Evolutionary conservation across 2,113 vertebrate species (phyloP).

Genomic region (Nothoprocta pentlandii): DNA sequence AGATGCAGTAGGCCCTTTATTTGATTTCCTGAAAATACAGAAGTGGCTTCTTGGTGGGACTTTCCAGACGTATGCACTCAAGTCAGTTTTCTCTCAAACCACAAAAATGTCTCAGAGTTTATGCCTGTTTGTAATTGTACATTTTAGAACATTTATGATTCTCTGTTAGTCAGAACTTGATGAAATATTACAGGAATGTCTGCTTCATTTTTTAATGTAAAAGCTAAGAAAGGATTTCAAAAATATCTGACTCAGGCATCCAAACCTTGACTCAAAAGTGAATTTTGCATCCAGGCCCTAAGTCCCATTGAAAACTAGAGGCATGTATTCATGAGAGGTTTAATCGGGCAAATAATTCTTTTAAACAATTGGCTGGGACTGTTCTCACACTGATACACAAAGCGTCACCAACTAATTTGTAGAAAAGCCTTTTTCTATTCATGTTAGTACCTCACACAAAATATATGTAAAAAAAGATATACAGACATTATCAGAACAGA

Average conservation of each 20-base stretch:
- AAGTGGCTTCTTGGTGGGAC: conserved; percentile 64
- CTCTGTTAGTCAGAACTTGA: conserved; percentile 54
- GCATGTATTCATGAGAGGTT: neutral
- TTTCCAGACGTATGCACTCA: conserved; percentile 58
- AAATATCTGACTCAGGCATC: neutral
- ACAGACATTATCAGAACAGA: neutral
- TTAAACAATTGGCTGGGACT: neutral
- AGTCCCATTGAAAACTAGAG: neutral
- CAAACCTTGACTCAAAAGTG: neutral
- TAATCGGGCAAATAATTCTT: conserved; percentile 1
- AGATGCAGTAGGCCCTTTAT: conserved; percentile 9
- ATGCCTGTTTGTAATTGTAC: conserved; percentile 56
- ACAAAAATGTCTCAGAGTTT: conserved; percentile 68
- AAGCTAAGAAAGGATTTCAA: conserved; percentile 22
- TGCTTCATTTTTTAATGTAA: neutral
- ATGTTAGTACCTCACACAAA: neutral
- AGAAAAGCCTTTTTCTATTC: neutral
- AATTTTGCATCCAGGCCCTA: conserved; percentile 1
- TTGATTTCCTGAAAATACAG: conserved; percentile 68
- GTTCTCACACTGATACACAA: neutral
- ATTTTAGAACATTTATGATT: conserved; percentile 53
- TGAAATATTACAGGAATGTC: conserved; percentile 45
- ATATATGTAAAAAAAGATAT: neutral
- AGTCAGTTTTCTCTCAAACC: conserved; percentile 65
- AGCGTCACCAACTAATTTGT: neutral